Percentiles rank a stretch among this genome's conserved stretches.
Conservation (phyloP, 1,140 invertebrate genomes). For the Caenorhabditis brenneri region DNA sequence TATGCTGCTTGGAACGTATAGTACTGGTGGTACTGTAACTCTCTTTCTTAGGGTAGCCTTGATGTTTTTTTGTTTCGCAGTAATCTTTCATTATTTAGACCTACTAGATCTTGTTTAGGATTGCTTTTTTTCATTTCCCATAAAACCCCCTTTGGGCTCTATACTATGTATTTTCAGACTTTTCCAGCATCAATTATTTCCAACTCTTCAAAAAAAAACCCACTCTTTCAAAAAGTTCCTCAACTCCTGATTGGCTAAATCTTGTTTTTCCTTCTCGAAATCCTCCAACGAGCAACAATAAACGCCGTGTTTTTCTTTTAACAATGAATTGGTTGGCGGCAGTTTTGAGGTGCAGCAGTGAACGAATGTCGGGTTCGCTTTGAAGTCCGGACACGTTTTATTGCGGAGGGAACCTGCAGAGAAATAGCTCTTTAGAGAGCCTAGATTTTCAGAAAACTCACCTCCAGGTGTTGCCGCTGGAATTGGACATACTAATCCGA, state of each 20-base stretch:
- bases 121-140: no score
- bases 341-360: slow-evolving; percentile 46
- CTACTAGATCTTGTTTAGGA: no score
- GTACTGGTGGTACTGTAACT: no score
- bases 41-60: no score
- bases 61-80: no score
- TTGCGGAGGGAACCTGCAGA: neutral
- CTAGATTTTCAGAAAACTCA: neutral
- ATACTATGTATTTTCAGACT: neutral
- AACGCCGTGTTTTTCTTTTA: slow-evolving; percentile 29
- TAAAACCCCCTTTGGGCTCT: no score
- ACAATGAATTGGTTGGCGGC: slow-evolving; percentile 18
- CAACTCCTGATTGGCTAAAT: slow-evolving; percentile 38
- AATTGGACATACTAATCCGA: neutral
- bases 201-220: neutral
- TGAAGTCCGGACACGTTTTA: slow-evolving; percentile 48
- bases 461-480: slow-evolving; percentile 16
- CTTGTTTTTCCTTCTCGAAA: slow-evolving; percentile 44
- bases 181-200: neutral
- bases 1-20: no score
- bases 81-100: no score
- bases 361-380: slow-evolving; percentile 16
- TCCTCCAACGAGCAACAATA: slow-evolving; percentile 42
- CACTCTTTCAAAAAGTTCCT: slow-evolving; percentile 42
- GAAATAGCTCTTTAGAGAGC: neutral